Evolutionary conservation across 2,797 vertebrate species (phyloP).

Genomic region (Muraenolepis orangiensis): DNA sequence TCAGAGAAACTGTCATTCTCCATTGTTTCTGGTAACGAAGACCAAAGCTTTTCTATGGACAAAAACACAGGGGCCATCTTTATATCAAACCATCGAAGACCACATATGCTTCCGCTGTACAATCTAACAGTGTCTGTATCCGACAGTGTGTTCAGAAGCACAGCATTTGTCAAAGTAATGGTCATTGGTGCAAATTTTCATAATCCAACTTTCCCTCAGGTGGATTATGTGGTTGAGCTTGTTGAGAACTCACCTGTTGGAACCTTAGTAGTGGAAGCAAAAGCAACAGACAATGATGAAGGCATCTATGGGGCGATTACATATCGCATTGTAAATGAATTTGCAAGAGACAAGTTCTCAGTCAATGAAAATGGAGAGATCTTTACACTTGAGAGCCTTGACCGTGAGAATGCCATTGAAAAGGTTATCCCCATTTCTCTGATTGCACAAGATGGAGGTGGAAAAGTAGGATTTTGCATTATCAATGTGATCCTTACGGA

Average conservation of each 20-base stretch:
- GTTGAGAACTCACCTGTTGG: conserved; percentile 87
- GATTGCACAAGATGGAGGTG: conserved; percentile 90
- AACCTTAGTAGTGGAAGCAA: conserved; percentile 84
- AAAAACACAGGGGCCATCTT: conserved; percentile 81
- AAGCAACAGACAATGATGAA: conserved; percentile 85
- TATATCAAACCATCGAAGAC: conserved; percentile 83
- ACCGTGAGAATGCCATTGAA: conserved; percentile 87
- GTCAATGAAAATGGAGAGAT: conserved; percentile 85
- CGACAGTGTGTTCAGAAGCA: conserved; percentile 92
- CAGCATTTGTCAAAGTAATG: conserved; percentile 77
- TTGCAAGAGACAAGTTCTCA: conserved; percentile 92
- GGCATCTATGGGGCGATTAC: conserved; percentile 83
- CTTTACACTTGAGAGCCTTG: conserved; percentile 87
- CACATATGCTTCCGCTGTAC: conserved; percentile 79
- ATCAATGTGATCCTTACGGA: conserved; percentile 96
- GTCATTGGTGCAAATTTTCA: conserved; percentile 90
- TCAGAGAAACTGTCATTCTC: conserved; percentile 83
- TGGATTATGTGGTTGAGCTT: conserved; percentile 90
- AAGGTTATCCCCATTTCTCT: conserved; percentile 91
- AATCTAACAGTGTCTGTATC: conserved; percentile 88
- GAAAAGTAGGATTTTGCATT: conserved; percentile 91
- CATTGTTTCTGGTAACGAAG: conserved; percentile 88
- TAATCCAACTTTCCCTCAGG: conserved; percentile 86
- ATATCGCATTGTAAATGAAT: conserved; percentile 91
- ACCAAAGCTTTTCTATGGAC: conserved; percentile 88